Conservation (phyloP, 2,888 invertebrate species). For the Platycheirus rosarum region DNA sequence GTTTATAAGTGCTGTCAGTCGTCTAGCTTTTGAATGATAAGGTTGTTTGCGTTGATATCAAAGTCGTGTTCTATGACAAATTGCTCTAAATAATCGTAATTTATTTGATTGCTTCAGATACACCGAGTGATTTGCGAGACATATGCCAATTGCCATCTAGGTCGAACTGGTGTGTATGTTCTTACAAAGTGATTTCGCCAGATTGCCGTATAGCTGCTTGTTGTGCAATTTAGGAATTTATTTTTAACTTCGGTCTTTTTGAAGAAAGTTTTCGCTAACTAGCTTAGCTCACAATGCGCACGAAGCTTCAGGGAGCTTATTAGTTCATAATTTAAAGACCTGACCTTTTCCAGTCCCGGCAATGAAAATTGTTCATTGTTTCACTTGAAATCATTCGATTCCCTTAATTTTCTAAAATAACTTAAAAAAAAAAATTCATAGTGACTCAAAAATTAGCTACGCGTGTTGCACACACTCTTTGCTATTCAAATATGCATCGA, state of each 20-base stretch:
- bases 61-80: slow-evolving; percentile 67
- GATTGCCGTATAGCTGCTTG: slow-evolving; percentile 4
- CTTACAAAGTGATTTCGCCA: slow-evolving; percentile 34
- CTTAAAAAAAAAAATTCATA: slow-evolving; percentile 22
- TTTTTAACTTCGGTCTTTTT: neutral
- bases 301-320: neutral
- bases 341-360: neutral
- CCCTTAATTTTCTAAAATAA: no score
- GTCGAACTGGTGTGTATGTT: slow-evolving; percentile 26
- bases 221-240: slow-evolving; percentile 19
- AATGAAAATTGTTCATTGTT: neutral
- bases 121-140: slow-evolving; percentile 61
- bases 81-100: slow-evolving; percentile 70
- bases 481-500: slow-evolving; percentile 54
- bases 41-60: slow-evolving; percentile 67
- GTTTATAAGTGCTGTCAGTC: slow-evolving; percentile 44
- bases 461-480: slow-evolving; percentile 33
- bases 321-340: neutral
- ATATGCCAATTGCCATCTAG: slow-evolving; percentile 64
- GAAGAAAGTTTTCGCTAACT: neutral
- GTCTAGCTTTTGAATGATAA: slow-evolving; percentile 48
- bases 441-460: slow-evolving; percentile 32
- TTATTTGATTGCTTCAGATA: slow-evolving; percentile 65
- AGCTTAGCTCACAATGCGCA: neutral
- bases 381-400: slow-evolving; percentile 12